These are phyloP conservation scores for Lagopus leucura DNA, from an alignment of 2,113 vertebrate genomes.

Conservation along the genomic window DNA sequence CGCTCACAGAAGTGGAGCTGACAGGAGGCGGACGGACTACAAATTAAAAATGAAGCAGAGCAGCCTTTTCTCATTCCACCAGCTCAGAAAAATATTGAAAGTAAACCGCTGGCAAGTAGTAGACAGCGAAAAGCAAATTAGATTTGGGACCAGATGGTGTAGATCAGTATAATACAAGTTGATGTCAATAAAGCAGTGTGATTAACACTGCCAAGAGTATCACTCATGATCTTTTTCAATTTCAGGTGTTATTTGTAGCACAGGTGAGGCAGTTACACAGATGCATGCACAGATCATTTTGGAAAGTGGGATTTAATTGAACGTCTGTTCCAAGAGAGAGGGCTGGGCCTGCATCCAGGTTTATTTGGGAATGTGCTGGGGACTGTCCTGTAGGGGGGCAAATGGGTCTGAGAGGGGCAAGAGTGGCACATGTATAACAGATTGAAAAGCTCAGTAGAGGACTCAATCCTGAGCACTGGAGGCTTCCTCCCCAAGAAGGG, in stretches of 20 bases:
- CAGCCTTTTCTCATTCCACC: slow-evolving; percentile 60
- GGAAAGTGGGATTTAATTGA: slow-evolving; percentile 29
- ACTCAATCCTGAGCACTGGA: background rate
- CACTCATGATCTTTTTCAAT: slow-evolving; percentile 23
- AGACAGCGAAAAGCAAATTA: slow-evolving; percentile 68
- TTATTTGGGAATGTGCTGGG: background rate
- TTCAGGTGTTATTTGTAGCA: slow-evolving; percentile 65
- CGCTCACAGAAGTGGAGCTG: slow-evolving; percentile 26
- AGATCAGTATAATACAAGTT: slow-evolving; percentile 68
- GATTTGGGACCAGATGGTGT: slow-evolving; percentile 67
- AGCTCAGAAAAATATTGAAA: slow-evolving; percentile 57
- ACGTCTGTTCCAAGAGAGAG: background rate
- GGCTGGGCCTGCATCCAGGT: background rate
- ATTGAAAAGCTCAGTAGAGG: background rate
- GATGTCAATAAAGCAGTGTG: slow-evolving; percentile 58
- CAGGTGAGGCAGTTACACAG: slow-evolving; percentile 51
- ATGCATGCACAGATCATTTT: background rate
- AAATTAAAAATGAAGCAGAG: slow-evolving; percentile 64
- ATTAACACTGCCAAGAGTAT: slow-evolving; percentile 65
- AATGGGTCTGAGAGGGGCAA: background rate
- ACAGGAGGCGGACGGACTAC: slow-evolving; percentile 24
- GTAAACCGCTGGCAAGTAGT: slow-evolving; percentile 56
- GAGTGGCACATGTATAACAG: background rate
- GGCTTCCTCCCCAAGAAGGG: fast-evolving
- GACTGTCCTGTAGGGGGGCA: background rate